These are phyloP conservation scores for Stylophora pistillata DNA, from an alignment of 64 coral and sea anemone species.

Conservation along the genomic window DNA sequence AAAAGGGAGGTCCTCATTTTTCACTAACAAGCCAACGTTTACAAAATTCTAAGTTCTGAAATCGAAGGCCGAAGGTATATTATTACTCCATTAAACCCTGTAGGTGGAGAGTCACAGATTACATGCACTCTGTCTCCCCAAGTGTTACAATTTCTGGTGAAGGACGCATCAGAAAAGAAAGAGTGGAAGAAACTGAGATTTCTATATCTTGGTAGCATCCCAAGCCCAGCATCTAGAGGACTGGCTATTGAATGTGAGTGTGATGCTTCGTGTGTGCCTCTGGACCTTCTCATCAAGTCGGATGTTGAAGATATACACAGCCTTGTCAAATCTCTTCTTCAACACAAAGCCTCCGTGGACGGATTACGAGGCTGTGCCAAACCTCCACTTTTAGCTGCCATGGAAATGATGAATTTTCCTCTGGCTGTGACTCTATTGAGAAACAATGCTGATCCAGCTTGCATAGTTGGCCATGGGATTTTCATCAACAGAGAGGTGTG, in stretches of 20 bases:
- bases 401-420: slow-evolving; percentile 14
- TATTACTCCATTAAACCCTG: background rate
- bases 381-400: background rate
- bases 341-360: background rate
- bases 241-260: background rate
- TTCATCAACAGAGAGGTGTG: slow-evolving; percentile 35
- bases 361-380: slow-evolving; percentile 31
- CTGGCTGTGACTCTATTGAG: slow-evolving; percentile 13
- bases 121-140: slow-evolving; percentile 1
- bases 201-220: background rate
- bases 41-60: too few relatives aligned
- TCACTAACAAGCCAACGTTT: too few relatives aligned
- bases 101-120: slow-evolving; percentile 11
- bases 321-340: slow-evolving; percentile 17
- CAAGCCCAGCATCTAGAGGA: background rate
- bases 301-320: background rate
- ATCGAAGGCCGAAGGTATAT: too few relatives aligned
- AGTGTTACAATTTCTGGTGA: background rate
- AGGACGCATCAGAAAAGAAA: slow-evolving; percentile 10
- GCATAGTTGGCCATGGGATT: slow-evolving; percentile 24
- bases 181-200: background rate
- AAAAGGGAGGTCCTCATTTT: too few relatives aligned
- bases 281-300: slow-evolving; percentile 31
- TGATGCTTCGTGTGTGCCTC: slow-evolving; percentile 37
- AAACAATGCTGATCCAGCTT: slow-evolving; percentile 29